phyloP scores from a whole-genome alignment of 2,888 invertebrate species.

The Conomelus anceps region DNA sequence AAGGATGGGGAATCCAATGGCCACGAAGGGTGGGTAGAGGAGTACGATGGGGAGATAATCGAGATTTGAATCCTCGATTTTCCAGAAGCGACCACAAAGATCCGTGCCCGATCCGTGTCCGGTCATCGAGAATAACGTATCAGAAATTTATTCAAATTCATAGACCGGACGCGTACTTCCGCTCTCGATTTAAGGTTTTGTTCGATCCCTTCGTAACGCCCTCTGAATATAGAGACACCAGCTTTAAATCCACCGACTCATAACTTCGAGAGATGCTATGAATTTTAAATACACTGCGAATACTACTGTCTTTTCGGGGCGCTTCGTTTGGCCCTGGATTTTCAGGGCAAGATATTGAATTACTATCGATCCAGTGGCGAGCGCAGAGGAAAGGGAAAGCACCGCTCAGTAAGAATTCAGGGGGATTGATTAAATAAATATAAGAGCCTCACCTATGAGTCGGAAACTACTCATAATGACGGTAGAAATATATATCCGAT shows the following conservation, averaged over 20 bases:
- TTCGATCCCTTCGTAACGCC: neutral
- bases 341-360: neutral
- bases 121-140: neutral
- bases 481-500: too few relatives aligned
- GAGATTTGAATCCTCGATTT: neutral
- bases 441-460: too few relatives aligned
- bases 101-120: neutral
- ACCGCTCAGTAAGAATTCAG: too few relatives aligned
- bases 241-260: neutral
- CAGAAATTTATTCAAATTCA: neutral
- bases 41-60: neutral
- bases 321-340: neutral
- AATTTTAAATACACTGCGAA: neutral
- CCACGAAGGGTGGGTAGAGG: neutral
- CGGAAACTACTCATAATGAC: too few relatives aligned
- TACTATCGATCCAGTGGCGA: neutral
- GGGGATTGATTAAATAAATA: too few relatives aligned
- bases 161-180: neutral
- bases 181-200: neutral
- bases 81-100: neutral
- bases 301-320: neutral
- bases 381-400: neutral
- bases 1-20: neutral
- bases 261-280: neutral
- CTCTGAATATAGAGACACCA: neutral